A percentile compares a stretch with the other conserved stretches of the same genome.
These are phyloP conservation scores for Oncorhynchus masou DNA, from an alignment of 2,113 vertebrate genomes.

Conservation along the genomic window DNA sequence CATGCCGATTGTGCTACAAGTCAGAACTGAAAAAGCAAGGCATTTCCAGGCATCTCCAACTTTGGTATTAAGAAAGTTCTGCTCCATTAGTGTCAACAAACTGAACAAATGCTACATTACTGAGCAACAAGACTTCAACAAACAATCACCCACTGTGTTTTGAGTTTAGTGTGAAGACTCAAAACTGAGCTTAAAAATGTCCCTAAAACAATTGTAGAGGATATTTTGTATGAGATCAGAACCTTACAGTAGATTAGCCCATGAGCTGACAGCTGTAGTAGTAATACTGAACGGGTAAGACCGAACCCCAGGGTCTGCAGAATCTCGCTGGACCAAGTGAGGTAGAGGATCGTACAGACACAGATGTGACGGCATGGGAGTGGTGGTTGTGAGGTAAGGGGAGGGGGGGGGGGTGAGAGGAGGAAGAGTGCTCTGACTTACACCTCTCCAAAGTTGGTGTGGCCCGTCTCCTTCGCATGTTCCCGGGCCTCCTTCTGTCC, in stretches of 20 bases:
- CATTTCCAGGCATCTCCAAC: neutral
- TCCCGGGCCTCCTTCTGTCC: conserved; percentile 93
- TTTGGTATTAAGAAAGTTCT: neutral
- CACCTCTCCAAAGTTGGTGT: conserved; percentile 96
- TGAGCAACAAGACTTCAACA: conserved; percentile 40
- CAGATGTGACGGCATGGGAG: conserved; percentile 38
- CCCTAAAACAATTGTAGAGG: conserved; percentile 1
- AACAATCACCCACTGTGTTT: conserved; percentile 53
- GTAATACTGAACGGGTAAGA: conserved; percentile 38
- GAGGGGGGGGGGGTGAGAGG: conserved; percentile 5
- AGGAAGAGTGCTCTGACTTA: conserved; percentile 61
- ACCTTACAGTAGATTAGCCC: conserved; percentile 35
- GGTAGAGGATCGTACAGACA: conserved; percentile 83
- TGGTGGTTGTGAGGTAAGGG: conserved; percentile 32
- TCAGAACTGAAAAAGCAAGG: no score
- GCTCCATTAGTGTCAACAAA: conserved; percentile 3
- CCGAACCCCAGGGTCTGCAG: conserved; percentile 21
- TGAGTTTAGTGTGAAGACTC: conserved; percentile 31
- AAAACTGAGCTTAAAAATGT: conserved; percentile 21
- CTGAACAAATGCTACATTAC: conserved; percentile 25
- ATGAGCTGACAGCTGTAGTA: conserved; percentile 42
- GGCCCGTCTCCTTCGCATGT: conserved; percentile 94
- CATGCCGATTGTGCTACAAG: no score
- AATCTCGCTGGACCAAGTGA: conserved; percentile 65
- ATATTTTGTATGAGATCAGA: conserved; percentile 36